These are phyloP conservation scores for Tipula confusa DNA, from an alignment of 2,888 invertebrate genomes.

Conservation along the genomic window DNA sequence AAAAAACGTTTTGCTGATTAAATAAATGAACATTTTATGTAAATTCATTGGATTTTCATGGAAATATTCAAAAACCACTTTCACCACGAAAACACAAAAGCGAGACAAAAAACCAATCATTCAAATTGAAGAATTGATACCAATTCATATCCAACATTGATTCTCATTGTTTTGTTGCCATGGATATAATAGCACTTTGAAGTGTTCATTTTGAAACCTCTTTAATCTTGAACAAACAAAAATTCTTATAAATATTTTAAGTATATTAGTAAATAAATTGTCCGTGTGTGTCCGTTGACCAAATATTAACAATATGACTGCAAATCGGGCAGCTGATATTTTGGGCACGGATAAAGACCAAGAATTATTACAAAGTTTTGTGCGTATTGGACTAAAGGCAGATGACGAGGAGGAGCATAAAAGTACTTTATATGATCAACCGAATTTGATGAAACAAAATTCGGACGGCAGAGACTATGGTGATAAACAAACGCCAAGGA, in stretches of 20 bases:
- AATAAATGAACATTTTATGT: not conserved
- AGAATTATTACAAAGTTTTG: constrained; percentile 75
- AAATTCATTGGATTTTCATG: not conserved
- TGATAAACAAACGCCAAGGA: constrained; percentile 27
- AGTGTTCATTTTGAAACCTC: constrained; percentile 29
- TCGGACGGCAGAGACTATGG: constrained; percentile 32
- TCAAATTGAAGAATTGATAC: not conserved
- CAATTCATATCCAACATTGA: not conserved
- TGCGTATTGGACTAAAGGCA: constrained; percentile 62
- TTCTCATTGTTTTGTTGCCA: constrained; percentile 28
- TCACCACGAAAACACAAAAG: constrained; percentile 13
- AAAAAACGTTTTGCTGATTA: not conserved
- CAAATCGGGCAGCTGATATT: constrained; percentile 56
- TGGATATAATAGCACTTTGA: constrained; percentile 3
- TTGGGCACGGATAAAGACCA: constrained; percentile 65
- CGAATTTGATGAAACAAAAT: constrained; percentile 34
- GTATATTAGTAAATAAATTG: not conserved
- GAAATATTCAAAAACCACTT: not conserved
- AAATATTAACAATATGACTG: constrained; percentile 40
- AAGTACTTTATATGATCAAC: constrained; percentile 34
- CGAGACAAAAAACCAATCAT: not conserved
- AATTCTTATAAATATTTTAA: not conserved
- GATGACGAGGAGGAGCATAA: constrained; percentile 53
- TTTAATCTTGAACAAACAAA: not conserved
- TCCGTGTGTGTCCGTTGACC: not conserved